Base-by-base conservation (phyloP, 2,888 invertebrate genomes). In the Helobdella robusta region DNA sequence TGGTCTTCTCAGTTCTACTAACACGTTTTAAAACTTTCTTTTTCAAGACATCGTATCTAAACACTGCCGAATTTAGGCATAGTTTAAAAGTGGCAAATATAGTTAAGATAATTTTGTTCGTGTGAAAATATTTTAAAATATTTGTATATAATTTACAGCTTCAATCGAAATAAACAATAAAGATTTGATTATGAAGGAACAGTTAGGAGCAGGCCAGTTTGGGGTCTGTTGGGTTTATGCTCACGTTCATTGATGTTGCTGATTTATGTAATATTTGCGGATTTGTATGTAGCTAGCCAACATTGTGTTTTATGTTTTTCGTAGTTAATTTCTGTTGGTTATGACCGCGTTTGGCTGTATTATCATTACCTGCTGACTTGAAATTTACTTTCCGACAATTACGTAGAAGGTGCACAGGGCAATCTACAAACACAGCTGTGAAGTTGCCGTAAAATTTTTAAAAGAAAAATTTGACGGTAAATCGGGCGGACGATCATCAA, bases 401-500 rank as follows among this genome's bases (percentile, higher is more conserved):
- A n/a, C n/a, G n/a, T 32, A 66, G 66, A 28, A 54, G 36, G 66
- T 66, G 15, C 34, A 18, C 30, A 66, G 56, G 28, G 61, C 35
- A 2, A 52, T 66, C n/a, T 66, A 66, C 52, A 52, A 66, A 25
- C 35, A 36, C 25, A 64, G 28, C 3, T 56, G 87, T 72, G 91
- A 92, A 76, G 93, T 92, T 20, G 94, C 94, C 64, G 93, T 94
- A 68, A 95, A 95, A 82, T 91, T 92, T 89, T n/a, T 56, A n/a
- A 56, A 56, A 11, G 56, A 20, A 30, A 32, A 56, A 25, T n/a
- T 25, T n/a, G n/a, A n/a, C n/a, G n/a, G n/a, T n/a, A n/a, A n/a
- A n/a, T 78, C 91, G 91, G 72, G 91, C 93, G 70, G 94, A 94
- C 92, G 94, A 94, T 79, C 92, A 93, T 79, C n/a, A n/a, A n/a